These are phyloP conservation scores for Hydropsyche tenuis DNA, from an alignment of 1,140 invertebrate genomes.

Conservation along the genomic window DNA sequence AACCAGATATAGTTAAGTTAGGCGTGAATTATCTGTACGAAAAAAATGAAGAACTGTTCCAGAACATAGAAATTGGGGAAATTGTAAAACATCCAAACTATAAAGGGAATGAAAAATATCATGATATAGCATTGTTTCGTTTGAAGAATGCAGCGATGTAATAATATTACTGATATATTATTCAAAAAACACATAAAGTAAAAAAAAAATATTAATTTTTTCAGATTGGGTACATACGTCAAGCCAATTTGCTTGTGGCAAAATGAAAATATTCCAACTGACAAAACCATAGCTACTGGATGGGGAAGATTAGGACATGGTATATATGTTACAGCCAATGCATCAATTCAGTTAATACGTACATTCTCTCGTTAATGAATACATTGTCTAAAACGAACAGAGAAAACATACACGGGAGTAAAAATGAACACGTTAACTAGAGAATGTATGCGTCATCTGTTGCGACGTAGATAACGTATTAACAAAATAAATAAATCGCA, in stretches of 20 bases:
- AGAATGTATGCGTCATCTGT: too few species aligned
- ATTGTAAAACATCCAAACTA: background rate
- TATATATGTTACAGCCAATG: conserved; percentile 35
- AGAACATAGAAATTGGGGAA: background rate
- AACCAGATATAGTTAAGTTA: background rate
- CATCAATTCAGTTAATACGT: too few species aligned
- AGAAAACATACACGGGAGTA: too few species aligned
- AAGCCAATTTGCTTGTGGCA: conserved; percentile 25
- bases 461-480: too few species aligned
- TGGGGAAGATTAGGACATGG: conserved; percentile 17
- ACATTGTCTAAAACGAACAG: too few species aligned
- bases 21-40: background rate
- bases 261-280: background rate
- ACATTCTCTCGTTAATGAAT: too few species aligned
- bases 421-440: too few species aligned
- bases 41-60: background rate
- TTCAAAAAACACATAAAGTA: background rate
- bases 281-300: background rate
- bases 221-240: background rate
- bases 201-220: background rate
- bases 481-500: too few species aligned
- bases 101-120: background rate
- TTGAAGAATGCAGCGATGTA: background rate
- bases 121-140: background rate
- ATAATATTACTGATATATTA: background rate